A percentile compares a stretch with the other conserved stretches of the same genome.
Evolutionary conservation across 37 sponge, comb jelly and placozoan species (phyloP).

Genomic region (Ianthella basta): DNA sequence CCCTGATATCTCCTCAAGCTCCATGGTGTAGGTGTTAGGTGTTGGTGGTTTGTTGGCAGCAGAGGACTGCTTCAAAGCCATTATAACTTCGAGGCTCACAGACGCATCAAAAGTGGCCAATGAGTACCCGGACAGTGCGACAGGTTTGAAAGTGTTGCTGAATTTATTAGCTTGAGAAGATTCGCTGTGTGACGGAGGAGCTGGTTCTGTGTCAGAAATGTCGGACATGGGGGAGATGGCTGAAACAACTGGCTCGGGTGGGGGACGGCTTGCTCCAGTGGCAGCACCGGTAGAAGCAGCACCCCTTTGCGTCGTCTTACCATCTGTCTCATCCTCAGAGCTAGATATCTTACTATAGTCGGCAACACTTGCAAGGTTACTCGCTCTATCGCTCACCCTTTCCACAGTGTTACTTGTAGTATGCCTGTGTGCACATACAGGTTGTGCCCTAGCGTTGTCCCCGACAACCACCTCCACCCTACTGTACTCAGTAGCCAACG

Average conservation of each 20-base stretch:
- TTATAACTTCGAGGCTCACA: slow-evolving; percentile 44
- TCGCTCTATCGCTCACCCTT: background rate
- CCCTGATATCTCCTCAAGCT: slow-evolving; percentile 81
- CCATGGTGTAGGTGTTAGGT: slow-evolving; percentile 6
- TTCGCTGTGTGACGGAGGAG: background rate
- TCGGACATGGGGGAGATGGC: slow-evolving; percentile 52
- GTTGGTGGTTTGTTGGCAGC: background rate
- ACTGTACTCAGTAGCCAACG: background rate
- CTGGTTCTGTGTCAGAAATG: slow-evolving; percentile 18
- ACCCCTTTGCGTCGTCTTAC: background rate
- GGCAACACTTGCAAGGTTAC: background rate
- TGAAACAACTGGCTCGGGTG: background rate
- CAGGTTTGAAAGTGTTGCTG: slow-evolving; percentile 4
- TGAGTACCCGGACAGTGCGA: background rate
- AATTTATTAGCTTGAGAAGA: background rate
- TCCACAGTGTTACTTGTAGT: background rate
- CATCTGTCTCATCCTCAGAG: slow-evolving; percentile 44
- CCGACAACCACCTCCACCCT: background rate
- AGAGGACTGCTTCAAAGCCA: background rate
- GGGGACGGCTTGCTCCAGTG: background rate
- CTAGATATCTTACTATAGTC: too few species aligned
- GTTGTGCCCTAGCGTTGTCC: background rate
- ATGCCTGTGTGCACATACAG: background rate
- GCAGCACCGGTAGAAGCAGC: background rate
- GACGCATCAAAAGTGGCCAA: slow-evolving; percentile 48